phyloP scores from a whole-genome alignment of 2,113 vertebrate species.

The Upupa epops region DNA sequence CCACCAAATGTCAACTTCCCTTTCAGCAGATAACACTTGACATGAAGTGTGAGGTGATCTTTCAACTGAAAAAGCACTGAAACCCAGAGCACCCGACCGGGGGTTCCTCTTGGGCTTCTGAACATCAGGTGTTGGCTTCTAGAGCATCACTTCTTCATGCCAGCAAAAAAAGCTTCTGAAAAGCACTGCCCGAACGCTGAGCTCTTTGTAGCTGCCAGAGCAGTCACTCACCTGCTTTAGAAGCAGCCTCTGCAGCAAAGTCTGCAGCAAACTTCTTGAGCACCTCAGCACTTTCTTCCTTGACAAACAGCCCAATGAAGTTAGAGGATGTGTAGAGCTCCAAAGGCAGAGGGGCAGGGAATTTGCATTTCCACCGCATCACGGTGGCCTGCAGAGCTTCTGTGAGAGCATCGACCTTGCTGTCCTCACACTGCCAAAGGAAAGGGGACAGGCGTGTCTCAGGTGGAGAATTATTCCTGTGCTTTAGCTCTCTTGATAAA shows the following conservation, averaged over 20 bases:
- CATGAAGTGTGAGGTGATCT: background rate
- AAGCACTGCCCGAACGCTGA: background rate
- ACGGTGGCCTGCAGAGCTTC: slow-evolving; percentile 89
- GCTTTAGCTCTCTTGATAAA: background rate
- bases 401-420: slow-evolving; percentile 88
- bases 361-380: slow-evolving; percentile 88
- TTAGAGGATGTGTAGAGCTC: slow-evolving; percentile 95
- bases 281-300: slow-evolving; percentile 91
- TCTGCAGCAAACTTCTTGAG: slow-evolving; percentile 94
- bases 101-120: background rate
- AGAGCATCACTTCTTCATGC: background rate
- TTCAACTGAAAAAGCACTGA: background rate
- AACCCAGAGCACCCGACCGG: accelerated
- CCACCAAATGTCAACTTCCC: slow-evolving; percentile 63
- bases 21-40: background rate
- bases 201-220: background rate
- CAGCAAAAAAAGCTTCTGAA: background rate
- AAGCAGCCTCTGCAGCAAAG: slow-evolving; percentile 87
- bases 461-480: background rate
- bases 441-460: background rate
- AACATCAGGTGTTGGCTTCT: background rate
- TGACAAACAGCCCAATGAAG: slow-evolving; percentile 97
- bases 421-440: slow-evolving; percentile 87
- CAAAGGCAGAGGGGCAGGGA: slow-evolving; percentile 88
- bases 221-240: slow-evolving; percentile 86